Evolutionary conservation across 2,888 invertebrate genomes (phyloP).

Genomic region (Eurytoma adleriae): DNA sequence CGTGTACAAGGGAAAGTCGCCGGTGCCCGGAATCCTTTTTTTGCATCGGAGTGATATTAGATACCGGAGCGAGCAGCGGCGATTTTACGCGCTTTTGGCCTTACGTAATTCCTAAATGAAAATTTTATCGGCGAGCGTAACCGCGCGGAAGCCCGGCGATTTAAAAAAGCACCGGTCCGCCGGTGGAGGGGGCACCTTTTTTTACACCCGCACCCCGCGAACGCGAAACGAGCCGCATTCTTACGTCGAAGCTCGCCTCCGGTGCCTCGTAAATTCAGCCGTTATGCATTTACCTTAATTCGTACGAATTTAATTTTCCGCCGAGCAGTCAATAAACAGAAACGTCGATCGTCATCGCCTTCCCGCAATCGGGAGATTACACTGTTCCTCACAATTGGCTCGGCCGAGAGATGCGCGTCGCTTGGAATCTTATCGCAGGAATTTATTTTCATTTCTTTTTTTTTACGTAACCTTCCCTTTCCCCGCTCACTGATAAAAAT

Average conservation of each 20-base stretch:
- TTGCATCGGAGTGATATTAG: neutral
- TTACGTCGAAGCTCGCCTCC: too few species aligned
- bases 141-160: too few species aligned
- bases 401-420: neutral
- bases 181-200: too few species aligned
- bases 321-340: neutral
- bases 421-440: conserved; percentile 3
- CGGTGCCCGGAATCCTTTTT: neutral
- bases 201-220: too few species aligned
- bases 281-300: neutral
- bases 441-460: neutral
- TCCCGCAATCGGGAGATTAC: conserved; percentile 1
- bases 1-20: conserved; percentile 4
- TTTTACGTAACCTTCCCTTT: conserved; percentile 8
- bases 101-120: conserved; percentile 5
- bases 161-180: too few species aligned
- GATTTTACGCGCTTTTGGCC: neutral
- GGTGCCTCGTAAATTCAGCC: too few species aligned
- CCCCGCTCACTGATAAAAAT: neutral
- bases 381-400: neutral
- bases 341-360: neutral
- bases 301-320: neutral
- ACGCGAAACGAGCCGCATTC: too few species aligned
- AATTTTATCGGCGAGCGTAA: neutral
- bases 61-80: neutral